phyloP scores from a whole-genome alignment of 2,888 invertebrate genomes.

The Drepana falcataria region DNA sequence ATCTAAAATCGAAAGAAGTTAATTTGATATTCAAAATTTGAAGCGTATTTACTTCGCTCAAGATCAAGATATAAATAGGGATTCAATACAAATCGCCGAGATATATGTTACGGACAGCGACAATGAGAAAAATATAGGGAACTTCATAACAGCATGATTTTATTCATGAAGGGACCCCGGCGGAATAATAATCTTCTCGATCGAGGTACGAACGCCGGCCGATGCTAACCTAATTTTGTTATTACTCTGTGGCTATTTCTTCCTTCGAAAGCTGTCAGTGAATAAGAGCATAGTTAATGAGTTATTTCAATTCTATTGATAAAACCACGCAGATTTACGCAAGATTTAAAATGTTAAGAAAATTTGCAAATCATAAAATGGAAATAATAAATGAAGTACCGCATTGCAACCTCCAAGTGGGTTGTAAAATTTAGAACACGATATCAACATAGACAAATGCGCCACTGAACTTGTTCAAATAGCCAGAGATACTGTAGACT shows the following conservation, averaged over 20 bases:
- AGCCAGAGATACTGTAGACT: too few relatives aligned
- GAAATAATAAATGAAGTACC: too few relatives aligned
- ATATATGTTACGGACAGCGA: background rate
- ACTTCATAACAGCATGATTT: constrained; percentile 1
- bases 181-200: constrained; percentile 2
- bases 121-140: constrained; percentile 1
- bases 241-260: background rate
- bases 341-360: too few relatives aligned
- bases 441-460: too few relatives aligned
- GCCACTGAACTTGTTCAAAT: too few relatives aligned
- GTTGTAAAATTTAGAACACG: too few relatives aligned
- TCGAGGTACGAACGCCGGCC: background rate
- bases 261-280: background rate
- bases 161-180: background rate
- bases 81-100: background rate
- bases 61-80: background rate
- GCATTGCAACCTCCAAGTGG: too few relatives aligned
- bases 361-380: too few relatives aligned
- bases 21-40: too few relatives aligned
- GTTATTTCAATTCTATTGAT: background rate
- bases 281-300: background rate
- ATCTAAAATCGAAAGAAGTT: too few relatives aligned
- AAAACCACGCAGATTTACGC: too few relatives aligned
- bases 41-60: background rate
- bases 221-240: background rate